Evolutionary conservation across 2,888 invertebrate species (phyloP), one percentile per base, ranked within the genome.

Genomic region (Drosophila kanekoi): DNA sequence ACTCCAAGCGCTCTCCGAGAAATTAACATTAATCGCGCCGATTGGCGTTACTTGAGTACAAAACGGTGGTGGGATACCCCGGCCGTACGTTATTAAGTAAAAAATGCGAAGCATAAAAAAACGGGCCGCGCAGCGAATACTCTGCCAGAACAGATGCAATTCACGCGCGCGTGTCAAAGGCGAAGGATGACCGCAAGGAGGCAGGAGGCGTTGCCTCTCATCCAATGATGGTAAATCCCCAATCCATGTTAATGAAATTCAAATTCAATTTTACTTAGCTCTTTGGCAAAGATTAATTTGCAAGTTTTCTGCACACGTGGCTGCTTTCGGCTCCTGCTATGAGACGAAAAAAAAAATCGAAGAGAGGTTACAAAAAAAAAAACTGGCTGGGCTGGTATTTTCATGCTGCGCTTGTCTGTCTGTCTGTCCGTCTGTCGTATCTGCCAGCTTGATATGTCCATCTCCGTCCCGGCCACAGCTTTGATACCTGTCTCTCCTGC

Each of bases 341-440:
- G 70, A 82, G 52, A 53, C 54, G 41, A 64, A 56, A 59, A 59
- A 64, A 64, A 56, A 44, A 16, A 16, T 14, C 3, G 4, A 63
- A n/a, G 18, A 23, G 60, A 66, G 49, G 59, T 44, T 56, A 52
- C 35, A 57, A 49, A 48, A 70, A 62, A 66, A 72, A 70, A 87
- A 89, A 90, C 89, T 91, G 77, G 89, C 85, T 79, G 64, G 73
- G 88, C 91, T 87, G 90, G 90, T 81, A 84, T 70, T 81, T 77
- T 80, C 81, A 33, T 76, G 75, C 79, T 76, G 85, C 77, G 85
- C 88, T 84, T 81, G 86, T 81, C 79, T 74, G 84, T 70, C 65
- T 18, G 18, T 18, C 18, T 18, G 18, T 18, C 18, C 2, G 18
- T 18, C 79, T 74, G 84, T 70, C 65, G 52, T 72, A 69, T 60